Evolutionary conservation across 1,140 invertebrate genomes (phyloP), one percentile per base, ranked within the genome.

Genomic region (Lordiphosa stackelbergi): DNA sequence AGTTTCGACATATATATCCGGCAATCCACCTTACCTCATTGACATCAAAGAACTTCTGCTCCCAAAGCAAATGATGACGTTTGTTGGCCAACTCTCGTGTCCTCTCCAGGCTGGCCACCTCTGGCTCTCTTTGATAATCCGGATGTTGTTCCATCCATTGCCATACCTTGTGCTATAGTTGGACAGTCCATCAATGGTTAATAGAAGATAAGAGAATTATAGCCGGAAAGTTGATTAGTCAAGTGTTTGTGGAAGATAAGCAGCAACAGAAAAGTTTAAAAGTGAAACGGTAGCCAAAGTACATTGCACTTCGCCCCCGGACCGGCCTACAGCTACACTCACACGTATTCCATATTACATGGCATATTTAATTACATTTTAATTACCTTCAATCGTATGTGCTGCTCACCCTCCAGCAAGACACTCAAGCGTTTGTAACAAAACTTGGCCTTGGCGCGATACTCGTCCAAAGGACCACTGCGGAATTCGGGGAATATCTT

Each of bases 351-450:
- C 1, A 48, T 3, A 47, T 31, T 31, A 31, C 28, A 31, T 31
- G 28, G 28, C 13, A 9, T 36, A 38, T 51, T 12, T 22, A 55
- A 42, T 55, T 54, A 28, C 35, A 47, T 43, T 10, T 3, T 8
- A 41, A 40, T 65, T 89, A 93, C 92, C 88, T 93, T 91, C 42
- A 89, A 87, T 53, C 88, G 78, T n/a, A 93, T 85, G 40, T 86
- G 85, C 7, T 90, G 89, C 41, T 90, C 88, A 35, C 90, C 93
- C 69, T 96, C 93, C 13, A 96, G 89, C 66, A 92, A 88, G 3
- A 95, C 56, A 86, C 92, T 94, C 90, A 97, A 91, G 53, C 91
- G 90, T 71, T 95, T 94, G 93, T 95, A 97, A 81, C 95, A 91
- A 85, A 97, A 97, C 2, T 92, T 91, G 1, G 95, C 93, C 62